These are phyloP conservation scores for Nephrotoma flavescens DNA, from an alignment of 2,888 invertebrate species.

Conservation along the genomic window DNA sequence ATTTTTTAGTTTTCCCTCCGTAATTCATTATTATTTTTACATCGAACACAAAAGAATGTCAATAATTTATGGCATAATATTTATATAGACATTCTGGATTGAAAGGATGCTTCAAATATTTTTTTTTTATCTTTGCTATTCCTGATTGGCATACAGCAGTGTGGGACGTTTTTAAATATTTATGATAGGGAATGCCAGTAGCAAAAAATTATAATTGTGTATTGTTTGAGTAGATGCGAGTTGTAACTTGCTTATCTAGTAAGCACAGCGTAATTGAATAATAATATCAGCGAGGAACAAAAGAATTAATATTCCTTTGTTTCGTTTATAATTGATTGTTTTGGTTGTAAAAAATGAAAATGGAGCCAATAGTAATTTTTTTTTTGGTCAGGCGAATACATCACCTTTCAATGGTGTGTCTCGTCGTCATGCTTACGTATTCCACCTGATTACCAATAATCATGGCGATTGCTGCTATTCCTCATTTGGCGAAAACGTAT, in stretches of 20 bases:
- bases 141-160: not conserved
- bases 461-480: too few relatives aligned
- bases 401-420: too few relatives aligned
- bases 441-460: too few relatives aligned
- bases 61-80: not conserved
- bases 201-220: not conserved
- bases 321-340: not conserved
- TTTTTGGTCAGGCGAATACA: too few relatives aligned
- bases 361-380: not conserved
- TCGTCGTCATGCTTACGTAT: too few relatives aligned
- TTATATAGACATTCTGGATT: not conserved
- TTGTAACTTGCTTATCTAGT: not conserved
- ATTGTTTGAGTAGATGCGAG: not conserved
- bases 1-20: not conserved
- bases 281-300: not conserved
- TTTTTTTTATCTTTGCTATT: not conserved
- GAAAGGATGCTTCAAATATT: not conserved
- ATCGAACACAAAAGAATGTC: not conserved
- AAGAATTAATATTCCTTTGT: not conserved
- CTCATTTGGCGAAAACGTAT: too few relatives aligned
- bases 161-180: not conserved
- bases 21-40: not conserved
- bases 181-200: not conserved
- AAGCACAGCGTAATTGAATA: not conserved
- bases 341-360: not conserved